Evolutionary conservation across 1,140 invertebrate genomes (phyloP).

Genomic region (Rhagoletis zephyria): DNA sequence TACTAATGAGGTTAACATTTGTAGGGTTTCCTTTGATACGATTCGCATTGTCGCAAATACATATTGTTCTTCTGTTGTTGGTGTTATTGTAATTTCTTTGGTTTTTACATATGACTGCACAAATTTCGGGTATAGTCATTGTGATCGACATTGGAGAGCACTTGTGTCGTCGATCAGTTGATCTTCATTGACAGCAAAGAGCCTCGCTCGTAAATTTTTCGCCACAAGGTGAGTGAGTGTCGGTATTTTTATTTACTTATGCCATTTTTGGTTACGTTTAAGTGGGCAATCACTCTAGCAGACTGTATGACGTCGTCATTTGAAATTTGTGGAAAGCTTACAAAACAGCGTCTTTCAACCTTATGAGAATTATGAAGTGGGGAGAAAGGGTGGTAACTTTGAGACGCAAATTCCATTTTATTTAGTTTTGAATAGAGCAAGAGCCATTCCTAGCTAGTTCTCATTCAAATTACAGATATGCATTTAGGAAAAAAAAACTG

Average conservation of each 20-base stretch:
- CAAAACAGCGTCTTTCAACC: not conserved
- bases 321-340: constrained; percentile 16
- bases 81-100: constrained; percentile 48
- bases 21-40: constrained; percentile 61
- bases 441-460: no score
- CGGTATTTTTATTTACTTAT: not conserved
- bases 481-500: no score
- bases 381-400: not conserved
- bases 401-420: not conserved
- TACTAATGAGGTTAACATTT: constrained; percentile 61
- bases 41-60: constrained; percentile 61
- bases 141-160: not conserved
- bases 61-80: not conserved
- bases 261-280: not conserved
- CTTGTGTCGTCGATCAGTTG: constrained; percentile 26
- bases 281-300: constrained; percentile 53
- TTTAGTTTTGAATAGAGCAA: not conserved
- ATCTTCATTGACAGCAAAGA: not conserved
- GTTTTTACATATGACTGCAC: constrained; percentile 71
- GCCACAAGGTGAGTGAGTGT: not conserved
- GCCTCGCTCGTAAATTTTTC: not conserved
- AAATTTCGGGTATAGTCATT: constrained; percentile 60
- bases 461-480: no score
- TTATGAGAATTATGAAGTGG: constrained; percentile 56
- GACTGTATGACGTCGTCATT: constrained; percentile 70